Evolutionary conservation across 2,113 vertebrate species (phyloP), one percentile per base, ranked within the genome.

Genomic region (Enhydra lutris): DNA sequence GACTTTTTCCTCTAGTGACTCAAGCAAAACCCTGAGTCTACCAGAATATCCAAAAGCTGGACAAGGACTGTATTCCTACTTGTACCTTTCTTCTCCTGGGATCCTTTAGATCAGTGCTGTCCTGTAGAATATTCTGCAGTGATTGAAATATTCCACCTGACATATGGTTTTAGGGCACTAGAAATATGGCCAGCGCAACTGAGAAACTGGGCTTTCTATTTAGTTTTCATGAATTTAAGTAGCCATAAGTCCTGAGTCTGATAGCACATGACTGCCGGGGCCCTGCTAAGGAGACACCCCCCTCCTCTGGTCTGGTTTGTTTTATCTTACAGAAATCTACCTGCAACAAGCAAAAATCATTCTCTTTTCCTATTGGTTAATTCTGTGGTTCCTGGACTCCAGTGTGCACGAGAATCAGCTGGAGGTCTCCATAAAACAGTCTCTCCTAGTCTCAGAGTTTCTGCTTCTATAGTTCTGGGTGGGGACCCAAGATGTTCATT

Each of bases 201-300:
- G 14, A 92, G 15, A 52, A 83, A 59, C 26, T 50, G 39, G 87
- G 59, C 36, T 89, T 93, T 84, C 5, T 61, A 20, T 59, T 93
- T 93, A 8, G n/a, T 73, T 96, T 92, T 92, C 24, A 65, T 89
- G 92, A 12, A 74, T 59, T 47, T 42, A 95, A 96, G 65, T 80
- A 94, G 34, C 29, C 67, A 26, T 42, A 91, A 59, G 52, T 55
- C 80, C 80, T 31, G 36, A 87, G 26, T 93, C 86, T 67, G 34
- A 65, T 89, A 47, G 47, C 83, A 73, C 80, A 59, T 1, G n/a
- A 36, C 23, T 65, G 3, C 65, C 82, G 93, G 57, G 76, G 71
- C 82, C 94, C 57, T 71, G 39, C 52, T 67, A 17, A 52, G 24
- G 21, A 74, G 13, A 39, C 10, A 7, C 6, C 17, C 6, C 1